A percentile compares a stretch with the other conserved stretches of the same genome.
These are phyloP conservation scores for Abscondita cerata DNA, from an alignment of 2,888 invertebrate genomes.

Conservation along the genomic window DNA sequence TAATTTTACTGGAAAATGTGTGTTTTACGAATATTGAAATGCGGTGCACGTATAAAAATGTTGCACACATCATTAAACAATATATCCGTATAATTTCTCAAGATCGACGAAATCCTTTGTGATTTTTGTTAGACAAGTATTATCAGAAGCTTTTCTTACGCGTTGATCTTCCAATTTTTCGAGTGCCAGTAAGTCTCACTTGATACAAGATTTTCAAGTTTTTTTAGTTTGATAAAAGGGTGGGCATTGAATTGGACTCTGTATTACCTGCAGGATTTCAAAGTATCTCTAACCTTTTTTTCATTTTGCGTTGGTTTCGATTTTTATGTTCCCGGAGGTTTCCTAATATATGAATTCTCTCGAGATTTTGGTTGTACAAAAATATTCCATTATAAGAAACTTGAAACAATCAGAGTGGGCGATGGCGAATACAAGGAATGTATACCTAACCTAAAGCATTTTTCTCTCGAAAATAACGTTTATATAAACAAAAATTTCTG, in stretches of 20 bases:
- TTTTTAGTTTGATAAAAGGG: slow-evolving; percentile 14
- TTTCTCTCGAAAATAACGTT: slow-evolving; percentile 14
- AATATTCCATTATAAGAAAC: slow-evolving; percentile 22
- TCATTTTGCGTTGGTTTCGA: slow-evolving; percentile 17
- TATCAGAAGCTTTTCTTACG: slow-evolving; percentile 13
- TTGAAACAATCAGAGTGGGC: slow-evolving; percentile 16
- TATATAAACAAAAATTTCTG: slow-evolving; percentile 3
- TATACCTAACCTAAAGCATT: slow-evolving; percentile 11
- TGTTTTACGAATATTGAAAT: too few relatives aligned
- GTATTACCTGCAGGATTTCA: slow-evolving; percentile 11
- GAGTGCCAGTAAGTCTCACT: slow-evolving; percentile 15
- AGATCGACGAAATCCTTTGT: slow-evolving; percentile 2
- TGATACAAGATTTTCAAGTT: slow-evolving; percentile 20
- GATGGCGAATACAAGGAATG: slow-evolving; percentile 17
- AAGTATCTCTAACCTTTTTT: slow-evolving; percentile 12
- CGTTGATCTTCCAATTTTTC: slow-evolving; percentile 15
- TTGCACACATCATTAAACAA: slow-evolving; percentile 1
- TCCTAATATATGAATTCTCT: slow-evolving; percentile 22
- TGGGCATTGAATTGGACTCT: slow-evolving; percentile 12
- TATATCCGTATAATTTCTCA: not conserved
- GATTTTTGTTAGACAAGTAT: slow-evolving; percentile 13
- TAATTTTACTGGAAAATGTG: too few relatives aligned
- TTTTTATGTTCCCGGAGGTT: slow-evolving; percentile 11
- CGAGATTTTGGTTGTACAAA: slow-evolving; percentile 17
- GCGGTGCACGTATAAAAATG: too few relatives aligned